Base-by-base conservation (phyloP, 2,888 invertebrate species). In the Rhagophthalmus giganteus region DNA sequence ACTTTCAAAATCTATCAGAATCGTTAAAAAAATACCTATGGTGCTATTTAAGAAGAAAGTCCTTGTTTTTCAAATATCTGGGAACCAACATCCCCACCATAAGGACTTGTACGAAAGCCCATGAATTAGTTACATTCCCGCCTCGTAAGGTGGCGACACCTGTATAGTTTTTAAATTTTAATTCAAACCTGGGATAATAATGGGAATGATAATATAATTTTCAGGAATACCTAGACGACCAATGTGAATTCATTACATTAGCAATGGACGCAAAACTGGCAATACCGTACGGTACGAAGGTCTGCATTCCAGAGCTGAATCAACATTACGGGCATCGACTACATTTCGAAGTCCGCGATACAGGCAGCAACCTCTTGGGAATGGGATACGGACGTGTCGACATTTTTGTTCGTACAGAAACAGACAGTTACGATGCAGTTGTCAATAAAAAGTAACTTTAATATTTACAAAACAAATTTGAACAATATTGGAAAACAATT, bases 241-340 rank as follows among this genome's bases (percentile, higher is more conserved):
- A 79, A 28, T 65, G 66, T 0, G 68, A 72, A 11, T 79, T 72
- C 53, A 78, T 79, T 7, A 79, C 79, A 0, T 61, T 76, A 3
- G 71, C 78, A 1, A 78, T 79, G 76, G 79, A 80, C 52, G 68
- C 71, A 16, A 64, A 69, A 26, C 62, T 77, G 5, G 65, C 69
- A 13, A 66, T 78, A 25, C 68, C 72, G 0, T 80, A 79, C 48
- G 79, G 77, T 0, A 74, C 77, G 0, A 65, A 65, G 37, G 65
- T 77, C 4, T 79, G 79, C 57, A 74, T 79, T 53, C 79, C 79
- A 4, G 77, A 79, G 63, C 57, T 79, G 24, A 79, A 80, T 54
- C 55, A 67, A 40, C 77, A 78, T 64, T 79, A 74, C 55, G 74
- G 77, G 1, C 75, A 74, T 52, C 63, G 73, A 30, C 74, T 80